A percentile compares a stretch with the other conserved stretches of the same genome.
Conservation (phyloP, 1,140 invertebrate genomes). For the Rhynchophorus ferrugineus region DNA sequence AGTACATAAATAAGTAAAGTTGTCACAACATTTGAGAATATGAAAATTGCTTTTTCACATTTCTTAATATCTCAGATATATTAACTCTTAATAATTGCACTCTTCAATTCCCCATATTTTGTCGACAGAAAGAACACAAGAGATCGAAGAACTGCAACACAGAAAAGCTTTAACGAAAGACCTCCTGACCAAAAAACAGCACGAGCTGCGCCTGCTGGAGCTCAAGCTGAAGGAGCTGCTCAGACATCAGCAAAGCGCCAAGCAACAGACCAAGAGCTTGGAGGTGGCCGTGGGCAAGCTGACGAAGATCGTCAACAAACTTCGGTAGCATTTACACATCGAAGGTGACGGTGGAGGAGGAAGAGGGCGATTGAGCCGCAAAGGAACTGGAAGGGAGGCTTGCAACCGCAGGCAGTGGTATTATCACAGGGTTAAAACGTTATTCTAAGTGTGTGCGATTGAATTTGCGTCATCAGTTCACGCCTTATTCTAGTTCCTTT, state of each 20-base stretch:
- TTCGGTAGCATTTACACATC: slow-evolving; percentile 29
- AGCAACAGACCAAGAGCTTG: slow-evolving; percentile 22
- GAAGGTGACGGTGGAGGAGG: neutral
- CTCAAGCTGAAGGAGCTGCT: slow-evolving; percentile 25
- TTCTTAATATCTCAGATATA: no score
- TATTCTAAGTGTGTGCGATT: no score
- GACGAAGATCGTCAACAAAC: slow-evolving; percentile 30
- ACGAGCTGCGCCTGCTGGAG: slow-evolving; percentile 25
- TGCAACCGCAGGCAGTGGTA: no score
- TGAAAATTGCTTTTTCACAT: no score
- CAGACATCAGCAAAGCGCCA: neutral
- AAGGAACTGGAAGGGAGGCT: neutral
- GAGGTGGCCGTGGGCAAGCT: slow-evolving; percentile 30
- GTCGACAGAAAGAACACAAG: slow-evolving; percentile 23
- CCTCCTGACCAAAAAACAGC: slow-evolving; percentile 26
- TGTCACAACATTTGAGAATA: no score
- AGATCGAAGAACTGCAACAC: slow-evolving; percentile 24
- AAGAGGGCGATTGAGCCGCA: neutral
- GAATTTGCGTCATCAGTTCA: no score
- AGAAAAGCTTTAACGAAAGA: slow-evolving; percentile 24
- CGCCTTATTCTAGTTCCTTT: no score
- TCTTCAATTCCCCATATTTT: neutral
- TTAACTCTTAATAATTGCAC: no score
- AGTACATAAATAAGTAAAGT: no score
- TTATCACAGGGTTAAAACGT: no score